phyloP scores from a whole-genome alignment of 2,888 invertebrate genomes.

The Orthosia cruda region DNA sequence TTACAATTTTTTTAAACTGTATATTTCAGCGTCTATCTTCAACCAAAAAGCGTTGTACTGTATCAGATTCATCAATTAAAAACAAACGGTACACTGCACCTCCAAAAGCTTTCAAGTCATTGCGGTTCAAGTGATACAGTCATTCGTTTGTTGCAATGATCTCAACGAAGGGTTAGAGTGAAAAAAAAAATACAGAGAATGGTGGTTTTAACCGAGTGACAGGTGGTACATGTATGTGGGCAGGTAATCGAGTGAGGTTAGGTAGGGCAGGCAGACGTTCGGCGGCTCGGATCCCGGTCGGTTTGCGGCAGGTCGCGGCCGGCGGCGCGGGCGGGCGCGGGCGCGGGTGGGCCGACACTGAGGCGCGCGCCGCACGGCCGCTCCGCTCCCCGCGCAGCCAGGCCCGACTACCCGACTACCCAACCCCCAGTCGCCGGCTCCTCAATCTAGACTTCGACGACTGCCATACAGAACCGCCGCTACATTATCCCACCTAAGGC shows the following conservation, averaged over 20 bases:
- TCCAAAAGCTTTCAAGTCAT: conserved; percentile 61
- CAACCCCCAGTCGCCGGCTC: conserved; percentile 65
- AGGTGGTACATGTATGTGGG: conserved; percentile 78
- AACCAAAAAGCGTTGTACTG: conserved; percentile 12
- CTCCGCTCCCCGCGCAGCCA: conserved; percentile 74
- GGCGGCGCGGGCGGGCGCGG: conserved; percentile 89
- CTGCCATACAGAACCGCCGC: conserved; percentile 64
- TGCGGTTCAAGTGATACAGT: conserved; percentile 52
- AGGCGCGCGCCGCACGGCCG: conserved; percentile 87
- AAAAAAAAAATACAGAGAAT: conserved; percentile 58
- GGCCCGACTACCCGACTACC: conserved; percentile 65
- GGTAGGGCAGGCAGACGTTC: conserved; percentile 81
- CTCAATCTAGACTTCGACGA: conserved; percentile 81
- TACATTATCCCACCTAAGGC: conserved; percentile 48
- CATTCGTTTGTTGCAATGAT: conserved; percentile 60
- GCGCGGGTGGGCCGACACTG: conserved; percentile 90
- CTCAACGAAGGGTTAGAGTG: conserved; percentile 35
- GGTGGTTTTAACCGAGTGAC: conserved; percentile 65
- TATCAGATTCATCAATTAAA: conserved; percentile 48
- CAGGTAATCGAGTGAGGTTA: conserved; percentile 86
- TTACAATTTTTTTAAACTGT: conserved; percentile 7
- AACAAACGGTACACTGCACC: conserved; percentile 60
- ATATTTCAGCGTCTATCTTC: conserved; percentile 2
- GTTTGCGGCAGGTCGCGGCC: conserved; percentile 86
- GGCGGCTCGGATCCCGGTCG: conserved; percentile 20